Evolutionary conservation across 2,113 vertebrate genomes (phyloP).

Genomic region (Strix aluco): DNA sequence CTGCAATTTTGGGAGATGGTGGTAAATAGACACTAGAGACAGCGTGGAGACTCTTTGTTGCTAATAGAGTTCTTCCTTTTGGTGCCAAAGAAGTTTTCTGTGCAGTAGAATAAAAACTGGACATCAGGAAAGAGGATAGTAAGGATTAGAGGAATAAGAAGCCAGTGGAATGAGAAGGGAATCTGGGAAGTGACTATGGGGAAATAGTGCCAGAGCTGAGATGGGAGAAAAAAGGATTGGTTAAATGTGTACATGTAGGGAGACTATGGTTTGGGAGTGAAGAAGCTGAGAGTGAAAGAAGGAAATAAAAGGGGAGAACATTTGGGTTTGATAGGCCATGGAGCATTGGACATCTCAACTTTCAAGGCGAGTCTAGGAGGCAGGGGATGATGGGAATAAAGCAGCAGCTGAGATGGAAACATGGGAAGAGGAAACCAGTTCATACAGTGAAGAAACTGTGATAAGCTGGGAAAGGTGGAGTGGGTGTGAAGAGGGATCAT

Average conservation of each 20-base stretch:
- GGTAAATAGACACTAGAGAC: background rate
- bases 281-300: background rate
- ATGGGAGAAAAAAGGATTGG: accelerated
- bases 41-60: background rate
- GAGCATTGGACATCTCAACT: background rate
- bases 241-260: background rate
- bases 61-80: background rate
- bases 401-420: background rate
- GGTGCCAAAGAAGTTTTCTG: background rate
- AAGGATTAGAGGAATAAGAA: background rate
- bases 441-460: background rate
- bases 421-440: background rate
- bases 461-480: background rate
- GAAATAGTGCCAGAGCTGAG: background rate
- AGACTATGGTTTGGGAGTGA: background rate
- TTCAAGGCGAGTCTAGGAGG: background rate
- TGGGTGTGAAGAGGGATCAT: background rate
- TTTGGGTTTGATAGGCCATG: background rate
- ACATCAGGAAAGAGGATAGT: background rate
- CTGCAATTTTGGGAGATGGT: background rate
- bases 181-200: background rate
- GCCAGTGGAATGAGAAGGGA: background rate
- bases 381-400: background rate
- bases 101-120: background rate
- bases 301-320: background rate